Evolutionary conservation across 35 echinoderm and acorn worm species (phyloP).

Genomic region (Ptychodera flava): DNA sequence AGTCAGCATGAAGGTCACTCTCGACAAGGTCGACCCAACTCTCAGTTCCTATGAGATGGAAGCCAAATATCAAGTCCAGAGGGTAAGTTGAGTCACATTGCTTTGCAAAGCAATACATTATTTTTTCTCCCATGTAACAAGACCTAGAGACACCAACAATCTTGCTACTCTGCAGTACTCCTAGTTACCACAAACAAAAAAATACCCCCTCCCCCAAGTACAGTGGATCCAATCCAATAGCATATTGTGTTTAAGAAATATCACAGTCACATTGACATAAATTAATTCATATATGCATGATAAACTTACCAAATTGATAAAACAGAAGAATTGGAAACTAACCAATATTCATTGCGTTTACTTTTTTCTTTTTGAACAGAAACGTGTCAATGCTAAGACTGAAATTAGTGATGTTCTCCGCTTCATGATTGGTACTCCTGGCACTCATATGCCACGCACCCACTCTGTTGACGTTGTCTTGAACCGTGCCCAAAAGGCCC

Average conservation of each 20-base stretch:
- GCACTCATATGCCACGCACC: conserved; percentile 29
- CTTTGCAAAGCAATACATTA: not conserved
- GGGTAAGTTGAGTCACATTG: conserved; percentile 22
- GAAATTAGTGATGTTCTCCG: conserved; percentile 40
- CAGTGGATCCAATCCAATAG: too few relatives aligned
- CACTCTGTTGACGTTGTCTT: conserved; percentile 34
- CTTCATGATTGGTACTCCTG: conserved; percentile 49
- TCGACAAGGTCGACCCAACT: conserved; percentile 47
- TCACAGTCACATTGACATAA: too few relatives aligned
- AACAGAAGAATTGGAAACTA: too few relatives aligned
- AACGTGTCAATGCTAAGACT: conserved; percentile 20
- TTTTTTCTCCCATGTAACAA: too few relatives aligned
- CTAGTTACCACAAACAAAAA: too few relatives aligned
- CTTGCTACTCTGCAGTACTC: too few relatives aligned
- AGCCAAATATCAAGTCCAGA: conserved; percentile 37
- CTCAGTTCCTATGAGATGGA: conserved; percentile 55
- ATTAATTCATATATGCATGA: too few relatives aligned
- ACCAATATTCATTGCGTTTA: too few relatives aligned
- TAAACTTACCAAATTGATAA: too few relatives aligned
- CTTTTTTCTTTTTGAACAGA: conserved; percentile 19
- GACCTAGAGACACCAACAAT: too few relatives aligned
- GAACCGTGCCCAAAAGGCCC: conserved; percentile 35
- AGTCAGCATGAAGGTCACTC: conserved; percentile 17
- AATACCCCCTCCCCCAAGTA: too few relatives aligned
- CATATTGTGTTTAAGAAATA: too few relatives aligned